Conservation (phyloP, 2,797 vertebrate species). For the Lepus townsendii region DNA sequence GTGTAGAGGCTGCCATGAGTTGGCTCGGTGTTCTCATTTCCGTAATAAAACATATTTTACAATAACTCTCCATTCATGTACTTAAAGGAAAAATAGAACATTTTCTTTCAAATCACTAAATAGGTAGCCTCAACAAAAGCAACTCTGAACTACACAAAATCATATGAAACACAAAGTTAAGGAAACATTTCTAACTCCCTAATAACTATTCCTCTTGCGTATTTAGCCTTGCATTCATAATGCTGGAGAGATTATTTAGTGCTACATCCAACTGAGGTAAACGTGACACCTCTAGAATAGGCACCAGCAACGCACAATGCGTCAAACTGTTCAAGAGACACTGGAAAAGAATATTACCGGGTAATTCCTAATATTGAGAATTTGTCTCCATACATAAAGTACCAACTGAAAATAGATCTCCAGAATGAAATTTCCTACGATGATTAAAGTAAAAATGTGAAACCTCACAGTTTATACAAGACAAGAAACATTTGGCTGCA, state of each 20-base stretch:
- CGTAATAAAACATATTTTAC: slow-evolving; percentile 87
- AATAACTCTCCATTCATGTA: slow-evolving; percentile 84
- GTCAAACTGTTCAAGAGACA: slow-evolving; percentile 77
- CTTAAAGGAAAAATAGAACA: slow-evolving; percentile 85
- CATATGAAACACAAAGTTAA: slow-evolving; percentile 74
- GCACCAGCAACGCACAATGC: slow-evolving; percentile 72
- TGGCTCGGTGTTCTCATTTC: slow-evolving; percentile 86
- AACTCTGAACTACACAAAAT: slow-evolving; percentile 81
- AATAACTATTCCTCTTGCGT: background rate
- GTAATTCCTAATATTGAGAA: slow-evolving; percentile 72
- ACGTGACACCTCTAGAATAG: slow-evolving; percentile 51
- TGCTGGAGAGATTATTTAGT: background rate
- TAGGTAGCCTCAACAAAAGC: slow-evolving; percentile 83
- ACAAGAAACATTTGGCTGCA: slow-evolving; percentile 85
- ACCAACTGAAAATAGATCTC: slow-evolving; percentile 75
- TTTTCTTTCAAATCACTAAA: slow-evolving; percentile 85
- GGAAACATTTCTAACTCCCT: slow-evolving; percentile 57
- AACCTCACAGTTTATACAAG: slow-evolving; percentile 85
- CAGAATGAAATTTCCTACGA: slow-evolving; percentile 80
- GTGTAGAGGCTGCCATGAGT: slow-evolving; percentile 84
- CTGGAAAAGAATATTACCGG: slow-evolving; percentile 59
- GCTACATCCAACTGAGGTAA: background rate
- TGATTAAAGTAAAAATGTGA: slow-evolving; percentile 81
- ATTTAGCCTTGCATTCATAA: background rate
- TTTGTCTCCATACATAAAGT: slow-evolving; percentile 66